Percentiles rank a stretch among this genome's conserved stretches.
Evolutionary conservation across 1,140 invertebrate species (phyloP).

Genomic region (Bombus superbus): DNA sequence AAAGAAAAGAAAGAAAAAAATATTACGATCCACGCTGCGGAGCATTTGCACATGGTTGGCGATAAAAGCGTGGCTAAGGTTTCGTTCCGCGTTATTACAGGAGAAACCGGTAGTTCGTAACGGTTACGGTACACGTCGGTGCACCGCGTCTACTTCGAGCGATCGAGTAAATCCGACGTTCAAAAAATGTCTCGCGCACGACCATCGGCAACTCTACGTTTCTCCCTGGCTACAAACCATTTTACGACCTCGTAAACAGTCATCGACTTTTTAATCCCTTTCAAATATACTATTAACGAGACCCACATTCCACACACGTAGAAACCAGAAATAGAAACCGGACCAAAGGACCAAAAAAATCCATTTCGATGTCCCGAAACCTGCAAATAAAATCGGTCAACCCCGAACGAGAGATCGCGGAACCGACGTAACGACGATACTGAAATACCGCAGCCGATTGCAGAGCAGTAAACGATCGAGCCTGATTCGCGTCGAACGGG

Average conservation of each 20-base stretch:
- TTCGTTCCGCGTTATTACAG: constrained; percentile 50
- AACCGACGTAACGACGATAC: constrained; percentile 1
- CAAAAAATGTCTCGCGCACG: neutral
- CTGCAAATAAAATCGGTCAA: neutral
- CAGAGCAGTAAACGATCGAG: neutral
- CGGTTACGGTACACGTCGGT: constrained; percentile 3
- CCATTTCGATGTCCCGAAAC: neutral
- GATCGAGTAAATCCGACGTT: neutral
- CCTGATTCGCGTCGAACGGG: neutral
- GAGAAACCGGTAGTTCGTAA: constrained; percentile 50
- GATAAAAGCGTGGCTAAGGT: constrained; percentile 21
- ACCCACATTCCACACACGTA: neutral
- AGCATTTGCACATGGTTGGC: constrained; percentile 1
- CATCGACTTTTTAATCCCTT: neutral
- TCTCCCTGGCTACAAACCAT: neutral
- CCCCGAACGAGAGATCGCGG: neutral
- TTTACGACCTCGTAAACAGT: neutral
- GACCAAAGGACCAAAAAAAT: neutral
- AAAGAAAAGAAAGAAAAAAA: neutral
- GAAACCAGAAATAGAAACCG: neutral
- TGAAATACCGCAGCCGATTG: constrained; percentile 6
- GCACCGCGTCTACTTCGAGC: neutral
- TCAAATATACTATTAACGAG: neutral
- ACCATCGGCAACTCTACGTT: neutral
- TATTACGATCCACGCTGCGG: neutral